phyloP scores from a whole-genome alignment of 2,888 invertebrate species.

The Xylota sylvarum region DNA sequence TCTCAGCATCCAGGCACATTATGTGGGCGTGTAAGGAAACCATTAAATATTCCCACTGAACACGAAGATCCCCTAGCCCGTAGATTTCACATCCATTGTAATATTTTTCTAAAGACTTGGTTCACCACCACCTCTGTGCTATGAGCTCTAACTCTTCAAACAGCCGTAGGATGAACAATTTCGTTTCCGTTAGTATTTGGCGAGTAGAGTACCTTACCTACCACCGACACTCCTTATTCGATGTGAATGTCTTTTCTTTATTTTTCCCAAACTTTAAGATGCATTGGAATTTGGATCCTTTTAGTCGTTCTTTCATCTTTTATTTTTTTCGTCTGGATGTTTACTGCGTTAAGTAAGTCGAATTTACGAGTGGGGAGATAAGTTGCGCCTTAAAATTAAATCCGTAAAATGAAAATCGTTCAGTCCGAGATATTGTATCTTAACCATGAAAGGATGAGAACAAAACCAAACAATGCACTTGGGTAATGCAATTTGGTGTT shows the following conservation, averaged over 20 bases:
- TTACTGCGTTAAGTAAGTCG: neutral
- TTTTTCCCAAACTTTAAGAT: conserved; percentile 13
- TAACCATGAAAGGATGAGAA: neutral
- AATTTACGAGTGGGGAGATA: neutral
- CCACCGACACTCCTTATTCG: neutral
- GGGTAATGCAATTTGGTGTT: neutral
- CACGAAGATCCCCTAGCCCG: conserved; percentile 14
- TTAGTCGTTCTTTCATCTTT: neutral
- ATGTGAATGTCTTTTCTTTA: neutral
- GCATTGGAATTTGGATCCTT: neutral
- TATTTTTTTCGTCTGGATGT: neutral
- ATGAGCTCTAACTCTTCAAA: conserved; percentile 20
- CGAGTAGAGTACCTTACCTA: neutral
- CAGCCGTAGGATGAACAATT: conserved; percentile 22
- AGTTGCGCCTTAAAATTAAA: neutral
- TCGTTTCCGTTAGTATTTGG: conserved; percentile 10
- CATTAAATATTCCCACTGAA: conserved; percentile 44
- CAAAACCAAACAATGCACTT: neutral
- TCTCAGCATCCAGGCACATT: conserved; percentile 23
- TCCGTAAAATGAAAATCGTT: neutral
- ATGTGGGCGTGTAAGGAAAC: conserved; percentile 45
- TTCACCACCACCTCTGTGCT: conserved; percentile 8
- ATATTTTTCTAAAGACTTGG: conserved; percentile 42
- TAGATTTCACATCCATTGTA: conserved; percentile 24
- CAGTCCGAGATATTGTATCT: neutral